phyloP scores from a whole-genome alignment of 2,797 vertebrate genomes.

The Sparus aurata region DNA sequence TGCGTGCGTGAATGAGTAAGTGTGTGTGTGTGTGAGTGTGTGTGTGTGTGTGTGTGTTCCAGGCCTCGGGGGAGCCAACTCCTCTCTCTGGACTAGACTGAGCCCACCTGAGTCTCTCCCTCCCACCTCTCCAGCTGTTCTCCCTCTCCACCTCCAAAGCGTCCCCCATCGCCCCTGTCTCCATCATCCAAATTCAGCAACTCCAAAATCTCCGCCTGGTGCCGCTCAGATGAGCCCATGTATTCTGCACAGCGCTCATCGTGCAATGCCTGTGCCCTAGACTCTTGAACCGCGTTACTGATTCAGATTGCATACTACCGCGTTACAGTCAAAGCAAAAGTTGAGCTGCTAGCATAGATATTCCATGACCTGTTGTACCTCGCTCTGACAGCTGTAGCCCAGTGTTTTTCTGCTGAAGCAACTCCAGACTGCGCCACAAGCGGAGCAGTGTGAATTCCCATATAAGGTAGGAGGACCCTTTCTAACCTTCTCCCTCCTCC shows the following conservation, averaged over 20 bases:
- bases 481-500: slow-evolving; percentile 69
- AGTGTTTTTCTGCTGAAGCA: slow-evolving; percentile 61
- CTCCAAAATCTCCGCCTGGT: slow-evolving; percentile 14
- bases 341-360: slow-evolving; percentile 32
- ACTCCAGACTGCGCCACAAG: slow-evolving; percentile 73
- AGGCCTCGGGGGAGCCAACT: slow-evolving; percentile 67
- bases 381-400: slow-evolving; percentile 34
- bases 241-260: not conserved
- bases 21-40: slow-evolving; percentile 18
- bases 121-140: slow-evolving; percentile 79
- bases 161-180: slow-evolving; percentile 14
- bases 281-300: slow-evolving; percentile 38
- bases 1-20: slow-evolving; percentile 20
- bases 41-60: slow-evolving; percentile 51
- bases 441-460: slow-evolving; percentile 80
- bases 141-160: slow-evolving; percentile 45
- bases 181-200: slow-evolving; percentile 31
- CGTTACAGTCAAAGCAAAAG: slow-evolving; percentile 32
- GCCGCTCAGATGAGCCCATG: slow-evolving; percentile 16
- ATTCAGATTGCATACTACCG: slow-evolving; percentile 43
- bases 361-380: slow-evolving; percentile 43
- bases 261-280: slow-evolving; percentile 32
- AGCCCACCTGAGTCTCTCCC: slow-evolving; percentile 82
- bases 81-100: slow-evolving; percentile 74
- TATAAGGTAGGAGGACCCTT: slow-evolving; percentile 84